Percentiles rank a stretch among this genome's conserved stretches.
Evolutionary conservation across 2,888 invertebrate species (phyloP).

Genomic region (Isotomurus palustris): DNA sequence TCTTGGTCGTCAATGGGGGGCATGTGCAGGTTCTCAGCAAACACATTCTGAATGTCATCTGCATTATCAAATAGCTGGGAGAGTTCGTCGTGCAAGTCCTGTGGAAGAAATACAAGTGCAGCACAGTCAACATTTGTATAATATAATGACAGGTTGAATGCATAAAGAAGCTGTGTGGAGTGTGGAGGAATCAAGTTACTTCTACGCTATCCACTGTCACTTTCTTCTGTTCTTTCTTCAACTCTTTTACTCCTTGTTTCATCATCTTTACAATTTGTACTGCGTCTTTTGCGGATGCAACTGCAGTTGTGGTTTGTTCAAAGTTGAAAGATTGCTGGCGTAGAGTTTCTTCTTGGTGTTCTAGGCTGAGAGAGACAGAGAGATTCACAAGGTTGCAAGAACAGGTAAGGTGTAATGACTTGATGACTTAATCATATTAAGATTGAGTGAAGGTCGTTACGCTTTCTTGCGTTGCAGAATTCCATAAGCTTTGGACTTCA

Average conservation of each 20-base stretch:
- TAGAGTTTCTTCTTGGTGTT: constrained; percentile 24
- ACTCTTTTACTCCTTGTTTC: constrained; percentile 20
- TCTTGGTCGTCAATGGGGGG: constrained; percentile 93
- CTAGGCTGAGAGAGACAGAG: no score
- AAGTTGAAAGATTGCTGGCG: constrained; percentile 32
- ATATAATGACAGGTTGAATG: no score
- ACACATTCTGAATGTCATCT: constrained; percentile 91
- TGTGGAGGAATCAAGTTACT: no score
- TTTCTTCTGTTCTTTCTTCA: constrained; percentile 29
- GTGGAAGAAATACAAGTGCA: no score
- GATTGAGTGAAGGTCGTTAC: no score
- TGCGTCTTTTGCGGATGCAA: constrained; percentile 38
- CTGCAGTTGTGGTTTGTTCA: constrained; percentile 10
- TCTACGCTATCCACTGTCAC: constrained; percentile 27
- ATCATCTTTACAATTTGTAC: constrained; percentile 27
- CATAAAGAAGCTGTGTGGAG: no score
- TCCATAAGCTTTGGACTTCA: constrained; percentile 93
- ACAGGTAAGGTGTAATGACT: no score
- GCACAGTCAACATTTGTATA: no score
- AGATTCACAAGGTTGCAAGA: no score
- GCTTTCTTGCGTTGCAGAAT: constrained; percentile 71
- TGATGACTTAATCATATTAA: no score
- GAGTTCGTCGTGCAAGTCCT: constrained; percentile 95
- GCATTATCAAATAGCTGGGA: constrained; percentile 96
- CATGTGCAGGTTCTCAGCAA: constrained; percentile 88